Conservation (phyloP, 1,140 invertebrate genomes). For the Cyphomyrmex costatus region DNA sequence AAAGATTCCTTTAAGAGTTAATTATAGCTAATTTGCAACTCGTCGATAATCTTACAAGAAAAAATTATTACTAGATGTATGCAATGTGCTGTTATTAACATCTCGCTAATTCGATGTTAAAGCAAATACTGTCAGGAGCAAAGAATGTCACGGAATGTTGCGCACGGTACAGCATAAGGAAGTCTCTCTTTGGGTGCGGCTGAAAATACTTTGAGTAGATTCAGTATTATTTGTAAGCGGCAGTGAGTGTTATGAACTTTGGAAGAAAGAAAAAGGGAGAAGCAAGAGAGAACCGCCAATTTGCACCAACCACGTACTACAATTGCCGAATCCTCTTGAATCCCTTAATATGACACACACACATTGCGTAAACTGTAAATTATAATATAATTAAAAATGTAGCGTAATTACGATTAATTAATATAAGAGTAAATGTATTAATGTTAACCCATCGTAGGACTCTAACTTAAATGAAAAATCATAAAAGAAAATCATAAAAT, state of each 20-base stretch:
- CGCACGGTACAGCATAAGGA: conserved; percentile 17
- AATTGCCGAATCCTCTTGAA: conserved; percentile 48
- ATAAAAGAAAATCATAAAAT: conserved; percentile 66
- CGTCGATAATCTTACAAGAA: conserved; percentile 16
- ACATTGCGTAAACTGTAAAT: conserved; percentile 70
- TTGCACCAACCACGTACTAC: conserved; percentile 38
- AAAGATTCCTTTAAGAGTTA: conserved; percentile 42
- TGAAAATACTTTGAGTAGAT: conserved; percentile 69
- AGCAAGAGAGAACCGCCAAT: conserved; percentile 35
- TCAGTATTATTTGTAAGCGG: conserved; percentile 76
- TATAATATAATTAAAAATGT: conserved; percentile 64
- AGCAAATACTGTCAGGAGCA: neutral
- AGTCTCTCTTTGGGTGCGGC: conserved; percentile 51
- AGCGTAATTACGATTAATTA: conserved; percentile 62
- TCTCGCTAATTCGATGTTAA: conserved; percentile 46
- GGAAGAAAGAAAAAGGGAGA: conserved; percentile 8
- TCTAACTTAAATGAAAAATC: conserved; percentile 59
- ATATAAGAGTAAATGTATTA: conserved; percentile 69
- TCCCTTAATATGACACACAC: conserved; percentile 50
- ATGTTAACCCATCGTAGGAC: conserved; percentile 62
- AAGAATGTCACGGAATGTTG: neutral
- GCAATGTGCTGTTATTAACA: neutral
- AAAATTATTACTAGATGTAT: neutral
- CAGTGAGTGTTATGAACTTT: conserved; percentile 42
- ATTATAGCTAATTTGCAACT: conserved; percentile 23